Base-by-base conservation (phyloP, 1,140 invertebrate species). In the Drosophila subobscura region DNA sequence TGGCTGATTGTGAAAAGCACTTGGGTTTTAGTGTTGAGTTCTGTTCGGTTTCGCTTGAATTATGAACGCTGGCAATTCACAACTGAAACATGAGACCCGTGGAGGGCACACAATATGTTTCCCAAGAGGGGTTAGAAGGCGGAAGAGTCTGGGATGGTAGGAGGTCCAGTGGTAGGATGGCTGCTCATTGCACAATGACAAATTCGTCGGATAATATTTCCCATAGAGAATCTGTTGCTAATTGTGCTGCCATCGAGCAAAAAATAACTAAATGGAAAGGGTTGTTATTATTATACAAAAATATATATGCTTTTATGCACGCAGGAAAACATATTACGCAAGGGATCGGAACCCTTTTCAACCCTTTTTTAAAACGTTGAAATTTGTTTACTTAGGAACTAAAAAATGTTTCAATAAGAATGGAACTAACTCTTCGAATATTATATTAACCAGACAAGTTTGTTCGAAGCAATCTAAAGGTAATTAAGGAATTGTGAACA, bases 31-130 rank as follows among this genome's bases (percentile, higher is more conserved):
- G 47, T 46, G 60, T 54, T 44, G 54, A 51, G 51, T 45, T 81
- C 65, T 51, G 54, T 33, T 20, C 54, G 40, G 42, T 22, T 37
- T 25, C 56, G 56, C 58, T 56, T 63, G 44, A 74, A 58, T 58
- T 54, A 47, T 55, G 59, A 65, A 41, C 52, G 8, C 59, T 49
- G 63, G 33, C 67, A 68, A 68, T 68, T 20, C 50, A 68, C 49
- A 63, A 66, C 74, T 66, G 77, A 85, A 85, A 85, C 81, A 77
- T 77, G 81, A 86, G 77, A 77, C 60, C 60, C 81, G 73, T 85
- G 80, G 33, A 86, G 80, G 67, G 77, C 77, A 70, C 73, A 80
- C 81, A 86, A 67, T 86, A 25, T 33, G 33, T 33, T 22, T 14
- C 20, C 41, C 23, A 16, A 20, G 8, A n/a, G 44, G 20, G 12